Evolutionary conservation across 2,797 vertebrate species (phyloP), one percentile per base, ranked within the genome.

Genomic region (Aselliscus stoliczkanus): DNA sequence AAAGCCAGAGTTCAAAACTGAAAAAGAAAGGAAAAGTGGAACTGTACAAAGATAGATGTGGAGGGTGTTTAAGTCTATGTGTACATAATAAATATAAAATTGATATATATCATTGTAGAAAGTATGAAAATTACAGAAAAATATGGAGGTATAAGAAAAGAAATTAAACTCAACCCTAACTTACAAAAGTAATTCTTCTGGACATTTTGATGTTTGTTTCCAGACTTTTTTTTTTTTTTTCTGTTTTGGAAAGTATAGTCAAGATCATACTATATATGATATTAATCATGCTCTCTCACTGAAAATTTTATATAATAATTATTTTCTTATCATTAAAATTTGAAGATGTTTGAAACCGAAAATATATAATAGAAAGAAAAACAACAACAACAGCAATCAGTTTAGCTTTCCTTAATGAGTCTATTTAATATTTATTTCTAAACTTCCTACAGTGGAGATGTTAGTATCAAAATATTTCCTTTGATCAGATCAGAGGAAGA

Each of bases 311-410:
- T 64, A 56, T 90, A 85, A 73, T 69, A 92, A 37, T 29, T 10
- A 65, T 47, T 84, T 91, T 73, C n/a, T 47, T 34, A 80, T 37
- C 11, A 69, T 79, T 90, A 93, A 73, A 89, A 87, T 95, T 58
- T 95, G 7, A 27, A 82, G 13, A 39, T n/a, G 12, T 93, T 70
- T 77, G 12, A 90, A 97, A 39, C n/a, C 34, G 86, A 89, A 95
- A 93, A 62, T n/a, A n/a, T n/a, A n/a, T n/a, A n/a, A n/a, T 64
- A 90, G 7, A 44, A 67, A 79, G 18, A 52, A 73, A 75, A 81
- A 77, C 0, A 4, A 92, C 39, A 27, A 7, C 8, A 89, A 27
- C 11, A 87, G 21, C 20, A n/a, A n/a, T 72, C 34, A 62, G 10
- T 54, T 80, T 60, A 37, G 27, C 37, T 42, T 83, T 92, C 50